Conservation (phyloP, 2,888 invertebrate genomes). For the Eurois occulta region DNA sequence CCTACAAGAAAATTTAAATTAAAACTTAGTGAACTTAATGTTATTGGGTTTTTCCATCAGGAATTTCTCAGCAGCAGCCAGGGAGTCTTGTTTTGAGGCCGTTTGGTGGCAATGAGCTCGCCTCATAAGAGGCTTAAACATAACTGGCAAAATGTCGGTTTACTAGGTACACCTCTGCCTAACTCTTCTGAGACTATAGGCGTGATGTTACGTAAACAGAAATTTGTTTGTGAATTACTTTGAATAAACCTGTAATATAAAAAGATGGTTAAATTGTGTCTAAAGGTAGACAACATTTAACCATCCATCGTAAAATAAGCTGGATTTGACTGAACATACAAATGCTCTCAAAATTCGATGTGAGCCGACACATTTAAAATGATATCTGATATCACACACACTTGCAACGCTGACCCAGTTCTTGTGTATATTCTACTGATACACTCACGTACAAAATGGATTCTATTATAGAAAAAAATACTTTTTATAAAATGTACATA, state of each 20-base stretch:
- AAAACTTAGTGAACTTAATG: too few relatives aligned
- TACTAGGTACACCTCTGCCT: not conserved
- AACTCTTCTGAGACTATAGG: not conserved
- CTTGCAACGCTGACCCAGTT: conserved; percentile 36
- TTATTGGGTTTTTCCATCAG: not conserved
- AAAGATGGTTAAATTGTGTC: not conserved
- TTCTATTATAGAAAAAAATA: not conserved
- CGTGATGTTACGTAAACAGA: not conserved
- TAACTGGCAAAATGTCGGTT: not conserved
- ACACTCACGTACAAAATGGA: conserved; percentile 10
- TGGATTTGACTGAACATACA: conserved; percentile 29
- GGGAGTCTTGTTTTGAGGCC: not conserved
- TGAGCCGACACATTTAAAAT: conserved; percentile 37
- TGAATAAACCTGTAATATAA: not conserved
- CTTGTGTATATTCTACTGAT: conserved; percentile 9
- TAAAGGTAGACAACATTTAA: not conserved
- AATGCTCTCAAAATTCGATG: conserved; percentile 46
- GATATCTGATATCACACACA: conserved; percentile 43
- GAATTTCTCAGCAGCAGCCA: not conserved
- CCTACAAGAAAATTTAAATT: too few relatives aligned
- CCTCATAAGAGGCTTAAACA: not conserved
- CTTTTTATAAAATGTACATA: not conserved
- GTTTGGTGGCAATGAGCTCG: not conserved
- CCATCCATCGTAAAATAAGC: conserved; percentile 21
- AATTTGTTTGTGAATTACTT: not conserved